These are phyloP conservation scores for Cranoglanis bouderius DNA, from an alignment of 2,113 vertebrate genomes.

Conservation along the genomic window DNA sequence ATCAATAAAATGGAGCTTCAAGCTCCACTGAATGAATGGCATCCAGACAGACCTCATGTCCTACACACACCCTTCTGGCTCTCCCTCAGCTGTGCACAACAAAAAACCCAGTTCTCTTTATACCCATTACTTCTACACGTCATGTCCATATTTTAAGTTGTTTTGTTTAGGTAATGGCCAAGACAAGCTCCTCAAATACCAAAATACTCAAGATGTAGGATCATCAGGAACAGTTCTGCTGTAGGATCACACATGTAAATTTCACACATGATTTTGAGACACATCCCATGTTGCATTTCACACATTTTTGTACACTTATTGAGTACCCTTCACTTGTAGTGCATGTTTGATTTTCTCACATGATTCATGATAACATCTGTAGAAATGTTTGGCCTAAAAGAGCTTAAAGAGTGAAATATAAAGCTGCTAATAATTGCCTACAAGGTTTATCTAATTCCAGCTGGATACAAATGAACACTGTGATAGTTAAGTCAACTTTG, in stretches of 20 bases:
- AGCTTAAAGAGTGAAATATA: neutral
- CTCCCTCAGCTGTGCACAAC: neutral
- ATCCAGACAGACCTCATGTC: neutral
- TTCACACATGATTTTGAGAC: neutral
- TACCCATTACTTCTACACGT: neutral
- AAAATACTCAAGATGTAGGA: neutral
- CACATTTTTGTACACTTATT: neutral
- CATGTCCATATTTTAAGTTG: neutral
- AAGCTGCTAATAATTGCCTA: neutral
- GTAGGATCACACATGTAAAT: neutral
- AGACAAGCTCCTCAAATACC: neutral
- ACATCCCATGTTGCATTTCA: neutral
- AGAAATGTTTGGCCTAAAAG: neutral
- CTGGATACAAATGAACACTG: neutral
- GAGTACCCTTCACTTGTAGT: too few relatives aligned
- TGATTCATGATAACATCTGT: neutral
- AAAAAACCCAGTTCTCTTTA: neutral
- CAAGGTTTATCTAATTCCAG: neutral
- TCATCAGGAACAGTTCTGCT: neutral
- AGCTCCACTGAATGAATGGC: neutral
- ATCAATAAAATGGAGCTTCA: too few relatives aligned
- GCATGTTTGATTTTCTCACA: too few relatives aligned
- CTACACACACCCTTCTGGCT: neutral
- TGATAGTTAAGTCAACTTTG: too few relatives aligned
- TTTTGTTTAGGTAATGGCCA: neutral